These are phyloP conservation scores for Erynnis tages DNA, from an alignment of 2,888 invertebrate species.

Conservation along the genomic window DNA sequence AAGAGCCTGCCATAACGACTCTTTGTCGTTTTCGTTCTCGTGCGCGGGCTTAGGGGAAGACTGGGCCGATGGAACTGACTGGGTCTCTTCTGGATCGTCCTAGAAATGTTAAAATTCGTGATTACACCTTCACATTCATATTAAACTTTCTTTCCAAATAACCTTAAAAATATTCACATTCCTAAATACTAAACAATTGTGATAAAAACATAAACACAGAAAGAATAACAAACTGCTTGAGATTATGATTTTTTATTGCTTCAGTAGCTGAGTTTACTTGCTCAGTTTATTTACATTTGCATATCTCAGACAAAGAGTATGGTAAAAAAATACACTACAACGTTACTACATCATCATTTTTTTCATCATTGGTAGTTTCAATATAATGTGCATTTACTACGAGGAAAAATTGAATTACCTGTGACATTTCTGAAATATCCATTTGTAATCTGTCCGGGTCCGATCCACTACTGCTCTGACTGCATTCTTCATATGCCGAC, in stretches of 20 bases:
- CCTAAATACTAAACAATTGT: too few species aligned
- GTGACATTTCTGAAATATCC: slow-evolving; percentile 82
- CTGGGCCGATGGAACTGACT: slow-evolving; percentile 71
- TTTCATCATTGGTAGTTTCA: too few species aligned
- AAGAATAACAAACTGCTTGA: neutral
- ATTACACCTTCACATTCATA: too few species aligned
- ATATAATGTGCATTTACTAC: too few species aligned
- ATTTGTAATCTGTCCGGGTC: slow-evolving; percentile 89
- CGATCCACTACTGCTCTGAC: slow-evolving; percentile 86
- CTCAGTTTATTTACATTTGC: neutral
- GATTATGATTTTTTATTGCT: neutral
- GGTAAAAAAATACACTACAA: too few species aligned
- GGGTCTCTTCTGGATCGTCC: slow-evolving; percentile 77
- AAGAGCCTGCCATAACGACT: slow-evolving; percentile 79
- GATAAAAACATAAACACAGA: neutral
- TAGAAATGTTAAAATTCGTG: slow-evolving; percentile 32
- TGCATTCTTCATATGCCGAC: slow-evolving; percentile 80
- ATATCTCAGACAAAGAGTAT: neutral
- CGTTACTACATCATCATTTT: too few species aligned
- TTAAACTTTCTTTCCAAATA: too few species aligned
- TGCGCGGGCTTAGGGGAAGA: slow-evolving; percentile 68
- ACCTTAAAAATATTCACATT: too few species aligned
- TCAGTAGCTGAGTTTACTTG: slow-evolving; percentile 11
- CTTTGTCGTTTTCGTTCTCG: slow-evolving; percentile 77
- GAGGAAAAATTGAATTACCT: slow-evolving; percentile 45